A percentile compares a stretch with the other conserved stretches of the same genome.
These are phyloP conservation scores for Psittacula derbiana DNA, from an alignment of 2,797 vertebrate genomes.

Conservation along the genomic window DNA sequence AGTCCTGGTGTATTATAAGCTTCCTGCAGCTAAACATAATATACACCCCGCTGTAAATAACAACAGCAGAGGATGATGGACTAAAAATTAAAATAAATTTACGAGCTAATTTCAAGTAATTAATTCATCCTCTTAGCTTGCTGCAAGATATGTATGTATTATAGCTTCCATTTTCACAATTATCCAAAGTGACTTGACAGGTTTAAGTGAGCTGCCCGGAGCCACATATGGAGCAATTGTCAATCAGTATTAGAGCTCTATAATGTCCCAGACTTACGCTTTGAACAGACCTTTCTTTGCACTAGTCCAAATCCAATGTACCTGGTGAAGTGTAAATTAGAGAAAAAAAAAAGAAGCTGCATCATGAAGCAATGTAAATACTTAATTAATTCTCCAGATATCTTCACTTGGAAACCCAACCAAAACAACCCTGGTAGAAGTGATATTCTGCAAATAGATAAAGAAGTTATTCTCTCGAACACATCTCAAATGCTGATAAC, in stretches of 20 bases:
- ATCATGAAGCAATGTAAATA: background rate
- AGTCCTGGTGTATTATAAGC: background rate
- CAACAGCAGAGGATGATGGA: background rate
- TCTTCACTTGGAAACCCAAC: background rate
- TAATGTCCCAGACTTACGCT: background rate
- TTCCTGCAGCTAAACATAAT: background rate
- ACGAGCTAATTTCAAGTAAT: constrained; percentile 19
- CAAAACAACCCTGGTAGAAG: background rate
- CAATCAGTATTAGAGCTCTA: background rate
- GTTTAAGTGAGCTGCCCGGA: background rate
- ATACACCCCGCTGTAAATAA: background rate
- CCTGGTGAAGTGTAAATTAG: background rate
- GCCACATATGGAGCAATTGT: constrained; percentile 24
- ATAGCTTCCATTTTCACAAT: background rate
- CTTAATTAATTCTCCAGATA: background rate
- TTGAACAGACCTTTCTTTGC: background rate
- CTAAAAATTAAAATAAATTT: constrained; percentile 6
- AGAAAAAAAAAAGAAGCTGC: background rate
- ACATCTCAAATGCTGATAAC: background rate
- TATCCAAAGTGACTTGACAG: constrained; percentile 27
- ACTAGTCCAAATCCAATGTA: background rate
- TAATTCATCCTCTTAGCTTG: constrained; percentile 6
- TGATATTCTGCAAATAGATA: background rate
- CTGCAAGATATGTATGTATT: background rate
- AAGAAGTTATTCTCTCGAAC: background rate